Evolutionary conservation across 2,113 vertebrate species (phyloP).

Genomic region (Phalacrocorax brasilianus): DNA sequence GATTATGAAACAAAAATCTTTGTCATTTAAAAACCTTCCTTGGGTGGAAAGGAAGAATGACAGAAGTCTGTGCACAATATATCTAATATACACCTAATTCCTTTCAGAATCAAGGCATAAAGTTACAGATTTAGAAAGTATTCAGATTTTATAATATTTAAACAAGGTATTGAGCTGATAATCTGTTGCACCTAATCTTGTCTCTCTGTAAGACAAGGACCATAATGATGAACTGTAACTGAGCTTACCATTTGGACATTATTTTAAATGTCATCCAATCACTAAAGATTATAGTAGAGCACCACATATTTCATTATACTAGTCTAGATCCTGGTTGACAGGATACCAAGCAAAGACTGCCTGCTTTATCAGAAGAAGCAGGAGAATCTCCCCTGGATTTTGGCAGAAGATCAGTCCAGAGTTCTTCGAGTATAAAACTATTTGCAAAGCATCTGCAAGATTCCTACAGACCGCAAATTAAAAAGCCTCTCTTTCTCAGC

Average conservation of each 20-base stretch:
- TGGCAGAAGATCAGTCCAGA: neutral
- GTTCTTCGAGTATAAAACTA: neutral
- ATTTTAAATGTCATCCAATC: neutral
- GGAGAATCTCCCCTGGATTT: neutral
- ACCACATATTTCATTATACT: neutral
- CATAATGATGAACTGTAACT: neutral
- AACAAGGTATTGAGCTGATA: neutral
- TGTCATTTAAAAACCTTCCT: neutral
- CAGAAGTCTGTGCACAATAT: neutral
- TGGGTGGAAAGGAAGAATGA: neutral
- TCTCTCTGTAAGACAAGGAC: neutral
- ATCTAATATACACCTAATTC: neutral
- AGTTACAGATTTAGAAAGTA: neutral
- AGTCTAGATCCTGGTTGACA: neutral
- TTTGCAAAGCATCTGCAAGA: neutral
- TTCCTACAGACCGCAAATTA: neutral
- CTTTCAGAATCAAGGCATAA: neutral
- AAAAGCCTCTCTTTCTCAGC: neutral
- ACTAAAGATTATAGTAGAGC: neutral
- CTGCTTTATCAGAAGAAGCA: conserved; percentile 14
- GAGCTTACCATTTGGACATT: neutral
- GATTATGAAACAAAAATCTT: neutral
- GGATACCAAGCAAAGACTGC: neutral
- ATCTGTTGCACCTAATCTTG: neutral
- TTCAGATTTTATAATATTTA: neutral